These are phyloP conservation scores for Eurystomus gularis DNA, from an alignment of 2,113 vertebrate genomes.

Conservation along the genomic window DNA sequence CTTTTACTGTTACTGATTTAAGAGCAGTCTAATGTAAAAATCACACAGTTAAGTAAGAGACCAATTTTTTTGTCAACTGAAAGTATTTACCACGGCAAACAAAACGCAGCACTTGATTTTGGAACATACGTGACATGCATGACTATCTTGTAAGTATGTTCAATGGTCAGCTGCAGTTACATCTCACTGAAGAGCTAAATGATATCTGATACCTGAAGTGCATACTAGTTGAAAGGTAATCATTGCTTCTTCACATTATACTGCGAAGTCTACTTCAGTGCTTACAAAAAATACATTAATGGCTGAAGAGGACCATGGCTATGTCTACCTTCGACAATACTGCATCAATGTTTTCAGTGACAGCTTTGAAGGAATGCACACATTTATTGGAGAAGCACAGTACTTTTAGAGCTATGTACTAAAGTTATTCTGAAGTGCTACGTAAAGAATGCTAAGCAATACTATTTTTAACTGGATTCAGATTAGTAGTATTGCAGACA, in stretches of 20 bases:
- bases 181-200: neutral
- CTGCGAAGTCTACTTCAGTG: neutral
- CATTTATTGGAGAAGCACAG: neutral
- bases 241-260: neutral
- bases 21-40: neutral
- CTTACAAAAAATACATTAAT: neutral
- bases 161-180: neutral
- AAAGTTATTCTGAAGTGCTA: neutral
- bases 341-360: neutral
- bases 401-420: neutral
- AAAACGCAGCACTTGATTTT: neutral
- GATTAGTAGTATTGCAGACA: neutral
- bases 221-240: neutral
- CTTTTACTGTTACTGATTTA: neutral
- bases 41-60: neutral
- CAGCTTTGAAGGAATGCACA: neutral
- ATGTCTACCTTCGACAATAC: accelerated
- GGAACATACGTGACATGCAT: neutral
- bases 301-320: neutral
- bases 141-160: neutral
- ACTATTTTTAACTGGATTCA: conserved; percentile 31
- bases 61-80: neutral
- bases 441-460: conserved; percentile 24
- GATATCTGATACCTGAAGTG: neutral
- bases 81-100: neutral